Evolutionary conservation across 2,113 vertebrate species (phyloP), one percentile per base, ranked within the genome.

Genomic region (Trachemys scripta): DNA sequence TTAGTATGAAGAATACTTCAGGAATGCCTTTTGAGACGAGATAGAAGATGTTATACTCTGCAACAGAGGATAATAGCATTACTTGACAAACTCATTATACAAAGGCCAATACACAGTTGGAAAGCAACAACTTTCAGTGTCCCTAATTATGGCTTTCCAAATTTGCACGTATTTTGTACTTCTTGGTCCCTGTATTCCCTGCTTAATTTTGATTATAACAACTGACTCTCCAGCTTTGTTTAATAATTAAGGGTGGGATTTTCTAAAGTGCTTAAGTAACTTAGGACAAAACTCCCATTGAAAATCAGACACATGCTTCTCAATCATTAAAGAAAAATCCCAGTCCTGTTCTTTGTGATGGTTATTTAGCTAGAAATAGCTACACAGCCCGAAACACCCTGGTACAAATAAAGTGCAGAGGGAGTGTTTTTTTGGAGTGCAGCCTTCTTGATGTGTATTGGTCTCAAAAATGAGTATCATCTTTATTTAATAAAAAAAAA

Each of bases 1-100:
- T 92, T 95, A 97, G 95, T 97, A 95, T 79, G 87, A 96, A 97
- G 94, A 97, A 93, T 94, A 97, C 94, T 97, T 97, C 95, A 96
- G 89, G 96, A 90, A 96, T 95, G 95, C 89, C 94, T 96, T 95
- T 95, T 95, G 95, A 96, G 92, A 94, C 65, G 47, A 84, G 87
- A 97, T 96, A 90, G 95, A 97, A 95, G 97, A 94, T 20, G 35
- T 88, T 90, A 89, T 91, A 89, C 94, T 96, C 95, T 96, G 89
- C 92, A 81, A 38, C 84, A 94, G 90, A 90, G 95, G 97, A 92
- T 57, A 93, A 90, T 90, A 93, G 89, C 84, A 97, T 93, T 95
- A 94, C 92, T 95, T 96, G 94, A 95, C 81, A 79, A 1, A 72
- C 90, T 97, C 96, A 88, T 97, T 96, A 97, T 88, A 91, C 16